phyloP scores from a whole-genome alignment of 2,888 invertebrate species.

The Eupithecia insigniata region DNA sequence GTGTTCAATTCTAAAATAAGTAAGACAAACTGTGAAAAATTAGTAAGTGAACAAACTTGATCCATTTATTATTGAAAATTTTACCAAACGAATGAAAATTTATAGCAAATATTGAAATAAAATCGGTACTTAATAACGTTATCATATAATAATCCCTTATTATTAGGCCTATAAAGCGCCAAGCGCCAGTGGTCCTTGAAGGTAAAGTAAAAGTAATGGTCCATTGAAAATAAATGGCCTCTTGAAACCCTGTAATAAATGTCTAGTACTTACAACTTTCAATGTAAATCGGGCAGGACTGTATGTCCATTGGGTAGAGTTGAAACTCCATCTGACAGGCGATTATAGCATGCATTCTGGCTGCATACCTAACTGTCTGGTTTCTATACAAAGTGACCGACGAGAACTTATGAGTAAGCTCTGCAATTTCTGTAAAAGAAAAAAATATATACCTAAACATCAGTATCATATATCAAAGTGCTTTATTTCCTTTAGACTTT shows the following conservation, averaged over 20 bases:
- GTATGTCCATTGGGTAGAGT: constrained; percentile 93
- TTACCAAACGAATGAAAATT: background rate
- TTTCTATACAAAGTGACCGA: constrained; percentile 91
- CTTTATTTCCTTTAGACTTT: too few relatives aligned
- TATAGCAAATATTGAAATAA: background rate
- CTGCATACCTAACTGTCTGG: constrained; percentile 91
- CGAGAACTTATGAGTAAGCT: constrained; percentile 91
- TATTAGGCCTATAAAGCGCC: background rate
- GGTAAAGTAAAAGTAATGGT: background rate
- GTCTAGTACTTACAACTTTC: constrained; percentile 90
- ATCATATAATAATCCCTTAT: background rate
- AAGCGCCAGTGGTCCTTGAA: background rate
- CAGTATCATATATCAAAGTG: too few relatives aligned
- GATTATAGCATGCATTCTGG: constrained; percentile 92
- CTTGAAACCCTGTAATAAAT: background rate
- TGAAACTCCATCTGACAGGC: constrained; percentile 95
- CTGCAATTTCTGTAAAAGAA: constrained; percentile 88
- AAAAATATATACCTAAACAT: background rate
- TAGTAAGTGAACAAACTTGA: background rate
- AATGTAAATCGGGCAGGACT: constrained; percentile 92
- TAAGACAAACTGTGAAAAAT: too few relatives aligned
- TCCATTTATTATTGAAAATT: background rate
- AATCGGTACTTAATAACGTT: background rate
- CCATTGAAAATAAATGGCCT: background rate
- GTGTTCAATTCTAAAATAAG: too few relatives aligned